Percentiles rank a stretch among this genome's conserved stretches.
These are phyloP conservation scores for Gymnobelideus leadbeateri DNA, from an alignment of 2,113 vertebrate genomes.

Conservation along the genomic window DNA sequence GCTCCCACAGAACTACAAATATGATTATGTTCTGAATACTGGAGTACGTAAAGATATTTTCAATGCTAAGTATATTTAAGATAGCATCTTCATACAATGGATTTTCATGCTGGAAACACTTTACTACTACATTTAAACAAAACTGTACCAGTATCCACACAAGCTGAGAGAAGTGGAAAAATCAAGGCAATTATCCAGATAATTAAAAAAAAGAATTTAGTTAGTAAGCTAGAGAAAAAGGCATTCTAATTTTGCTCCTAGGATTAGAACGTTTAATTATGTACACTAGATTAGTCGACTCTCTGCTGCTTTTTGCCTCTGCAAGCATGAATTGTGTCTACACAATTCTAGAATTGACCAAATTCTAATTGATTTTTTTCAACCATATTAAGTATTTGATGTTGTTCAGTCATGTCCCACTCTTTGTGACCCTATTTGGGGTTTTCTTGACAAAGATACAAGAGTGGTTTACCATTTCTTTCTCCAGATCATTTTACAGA, in stretches of 20 bases:
- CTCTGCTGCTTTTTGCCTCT: neutral
- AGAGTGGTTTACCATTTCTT: neutral
- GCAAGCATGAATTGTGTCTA: neutral
- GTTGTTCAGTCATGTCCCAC: neutral
- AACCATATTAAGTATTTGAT: neutral
- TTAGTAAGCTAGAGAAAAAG: neutral
- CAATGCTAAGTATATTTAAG: constrained; percentile 28
- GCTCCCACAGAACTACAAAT: neutral
- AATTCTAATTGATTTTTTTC: neutral
- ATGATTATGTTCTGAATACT: neutral
- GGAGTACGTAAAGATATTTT: constrained; percentile 24
- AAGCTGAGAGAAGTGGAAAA: constrained; percentile 13
- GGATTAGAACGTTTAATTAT: neutral
- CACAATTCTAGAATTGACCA: neutral
- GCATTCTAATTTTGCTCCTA: neutral
- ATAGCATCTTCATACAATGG: constrained; percentile 5
- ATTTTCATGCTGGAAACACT: neutral
- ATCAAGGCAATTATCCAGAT: constrained; percentile 28
- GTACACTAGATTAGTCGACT: neutral
- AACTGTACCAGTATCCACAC: constrained; percentile 13
- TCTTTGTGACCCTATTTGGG: neutral
- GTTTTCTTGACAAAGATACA: too few relatives aligned
- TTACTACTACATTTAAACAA: constrained; percentile 32
- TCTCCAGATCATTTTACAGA: neutral
- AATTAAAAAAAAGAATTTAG: neutral